A percentile compares a stretch with the other conserved stretches of the same genome.
Evolutionary conservation across 2,888 invertebrate genomes (phyloP).

Genomic region (Lasioglossum oenotherae): DNA sequence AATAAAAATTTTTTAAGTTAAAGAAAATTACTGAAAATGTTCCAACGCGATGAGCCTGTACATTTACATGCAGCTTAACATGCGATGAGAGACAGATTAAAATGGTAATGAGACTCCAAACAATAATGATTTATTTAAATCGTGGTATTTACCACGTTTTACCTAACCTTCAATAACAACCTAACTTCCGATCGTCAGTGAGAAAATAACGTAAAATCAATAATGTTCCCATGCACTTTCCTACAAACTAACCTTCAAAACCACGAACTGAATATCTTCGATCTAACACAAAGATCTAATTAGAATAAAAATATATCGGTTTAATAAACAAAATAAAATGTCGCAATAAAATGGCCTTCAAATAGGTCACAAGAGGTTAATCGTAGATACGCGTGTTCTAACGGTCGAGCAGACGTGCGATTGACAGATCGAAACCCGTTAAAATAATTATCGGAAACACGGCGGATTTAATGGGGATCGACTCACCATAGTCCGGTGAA

Average conservation of each 20-base stretch:
- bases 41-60: not conserved
- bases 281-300: not conserved
- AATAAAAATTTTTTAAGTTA: not conserved
- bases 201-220: not conserved
- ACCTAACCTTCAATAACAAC: not conserved
- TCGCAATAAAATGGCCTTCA: no score
- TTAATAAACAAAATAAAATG: not conserved
- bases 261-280: not conserved
- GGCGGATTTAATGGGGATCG: not conserved
- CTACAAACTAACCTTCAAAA: not conserved
- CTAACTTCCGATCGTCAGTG: not conserved
- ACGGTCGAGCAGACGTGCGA: not conserved
- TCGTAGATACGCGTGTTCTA: not conserved
- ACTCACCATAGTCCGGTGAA: slow-evolving; percentile 65
- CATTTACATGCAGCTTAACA: not conserved
- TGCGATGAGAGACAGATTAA: not conserved
- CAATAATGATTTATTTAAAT: not conserved
- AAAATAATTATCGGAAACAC: not conserved
- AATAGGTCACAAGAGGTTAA: not conserved
- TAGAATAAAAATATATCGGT: not conserved
- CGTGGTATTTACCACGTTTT: no score
- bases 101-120: not conserved
- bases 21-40: not conserved
- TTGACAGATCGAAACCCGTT: not conserved
- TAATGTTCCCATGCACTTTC: not conserved